A percentile compares a stretch with the other conserved stretches of the same genome.
phyloP scores from a whole-genome alignment of 2,888 invertebrate genomes.

The Alviniconcha strummeri region DNA sequence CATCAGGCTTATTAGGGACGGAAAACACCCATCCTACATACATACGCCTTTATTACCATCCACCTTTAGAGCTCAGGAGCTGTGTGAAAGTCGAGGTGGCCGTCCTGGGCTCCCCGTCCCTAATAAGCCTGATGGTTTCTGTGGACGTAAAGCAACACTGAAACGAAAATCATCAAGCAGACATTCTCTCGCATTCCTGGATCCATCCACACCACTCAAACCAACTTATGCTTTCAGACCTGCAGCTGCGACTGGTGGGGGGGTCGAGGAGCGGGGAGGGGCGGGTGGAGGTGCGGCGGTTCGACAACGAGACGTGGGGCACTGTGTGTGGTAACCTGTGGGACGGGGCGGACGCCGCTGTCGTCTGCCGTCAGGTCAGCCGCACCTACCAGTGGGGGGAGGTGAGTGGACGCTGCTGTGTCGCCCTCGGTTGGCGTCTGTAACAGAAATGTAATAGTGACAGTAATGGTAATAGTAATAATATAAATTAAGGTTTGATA shows the following conservation, averaged over 20 bases:
- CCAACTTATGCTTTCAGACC: constrained; percentile 10
- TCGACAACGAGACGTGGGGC: constrained; percentile 51
- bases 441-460: not conserved
- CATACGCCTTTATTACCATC: too few species aligned
- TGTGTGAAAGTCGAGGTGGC: too few species aligned
- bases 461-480: not conserved
- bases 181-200: not conserved
- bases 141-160: too few species aligned
- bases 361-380: constrained; percentile 54
- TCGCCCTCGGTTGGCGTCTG: not conserved
- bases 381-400: constrained; percentile 32
- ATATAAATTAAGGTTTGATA: too few species aligned
- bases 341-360: constrained; percentile 54
- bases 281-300: constrained; percentile 38
- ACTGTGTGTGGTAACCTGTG: constrained; percentile 55
- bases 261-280: constrained; percentile 18
- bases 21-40: too few species aligned
- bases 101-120: too few species aligned
- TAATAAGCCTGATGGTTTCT: too few species aligned
- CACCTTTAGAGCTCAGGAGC: too few species aligned
- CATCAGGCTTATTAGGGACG: too few species aligned
- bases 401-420: too few species aligned
- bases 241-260: constrained; percentile 29
- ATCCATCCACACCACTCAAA: not conserved
- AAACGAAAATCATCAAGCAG: too few species aligned